Percentiles rank a stretch among this genome's conserved stretches.
phyloP scores from a whole-genome alignment of 2,888 invertebrate species.

The Dermolepida albohirtum region DNA sequence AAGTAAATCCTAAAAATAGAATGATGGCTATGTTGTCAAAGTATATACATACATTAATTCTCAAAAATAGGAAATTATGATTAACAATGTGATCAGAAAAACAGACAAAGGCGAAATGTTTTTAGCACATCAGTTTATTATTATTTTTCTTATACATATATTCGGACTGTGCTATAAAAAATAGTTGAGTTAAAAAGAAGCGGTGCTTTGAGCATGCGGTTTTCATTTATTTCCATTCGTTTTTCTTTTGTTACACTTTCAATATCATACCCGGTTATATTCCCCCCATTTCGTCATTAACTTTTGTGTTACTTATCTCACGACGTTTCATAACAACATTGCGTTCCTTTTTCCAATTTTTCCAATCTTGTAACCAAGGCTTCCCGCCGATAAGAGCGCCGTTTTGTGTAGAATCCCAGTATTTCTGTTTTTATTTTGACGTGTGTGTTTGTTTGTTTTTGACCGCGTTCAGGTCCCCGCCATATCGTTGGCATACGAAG shows the following conservation, averaged over 20 bases:
- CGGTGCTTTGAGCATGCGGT: constrained; percentile 56
- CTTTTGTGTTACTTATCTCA: constrained; percentile 4
- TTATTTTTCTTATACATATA: constrained; percentile 18
- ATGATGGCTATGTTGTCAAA: too few species aligned
- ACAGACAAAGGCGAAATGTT: constrained; percentile 16
- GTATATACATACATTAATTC: too few species aligned
- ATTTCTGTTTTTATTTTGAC: constrained; percentile 60
- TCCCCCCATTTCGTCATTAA: background rate
- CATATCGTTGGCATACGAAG: constrained; percentile 98
- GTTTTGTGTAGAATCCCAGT: constrained; percentile 35
- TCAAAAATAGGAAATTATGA: too few species aligned
- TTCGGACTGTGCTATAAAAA: constrained; percentile 15
- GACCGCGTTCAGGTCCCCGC: constrained; percentile 86
- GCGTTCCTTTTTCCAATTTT: background rate
- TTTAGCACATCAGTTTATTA: constrained; percentile 24
- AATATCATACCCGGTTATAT: background rate
- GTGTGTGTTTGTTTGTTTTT: constrained; percentile 63
- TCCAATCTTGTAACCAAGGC: background rate
- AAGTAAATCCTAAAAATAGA: too few species aligned
- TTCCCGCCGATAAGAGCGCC: constrained; percentile 27
- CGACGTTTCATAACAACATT: constrained; percentile 7
- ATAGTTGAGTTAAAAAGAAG: constrained; percentile 56
- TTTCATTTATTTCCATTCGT: constrained; percentile 23
- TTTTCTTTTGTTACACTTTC: constrained; percentile 26
- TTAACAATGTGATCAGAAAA: background rate